phyloP scores from a whole-genome alignment of 2,888 invertebrate species.

The Cantharis nigra region DNA sequence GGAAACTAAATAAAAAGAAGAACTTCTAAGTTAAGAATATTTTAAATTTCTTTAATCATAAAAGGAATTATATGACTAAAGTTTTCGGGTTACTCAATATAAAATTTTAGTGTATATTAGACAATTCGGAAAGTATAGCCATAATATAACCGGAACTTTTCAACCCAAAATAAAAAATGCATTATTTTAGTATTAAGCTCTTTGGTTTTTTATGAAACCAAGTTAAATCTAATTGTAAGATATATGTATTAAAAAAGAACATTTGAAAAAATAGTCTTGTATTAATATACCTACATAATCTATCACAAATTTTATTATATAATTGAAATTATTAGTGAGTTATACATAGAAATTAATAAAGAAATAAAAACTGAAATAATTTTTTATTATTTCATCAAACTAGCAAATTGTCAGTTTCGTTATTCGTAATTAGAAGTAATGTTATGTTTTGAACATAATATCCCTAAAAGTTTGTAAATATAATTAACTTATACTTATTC shows the following conservation, averaged over 20 bases:
- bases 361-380: background rate
- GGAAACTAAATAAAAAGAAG: background rate
- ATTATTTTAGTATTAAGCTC: background rate
- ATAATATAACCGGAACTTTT: background rate
- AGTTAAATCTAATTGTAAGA: background rate
- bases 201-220: background rate
- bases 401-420: background rate
- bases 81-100: background rate
- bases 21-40: background rate
- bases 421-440: background rate
- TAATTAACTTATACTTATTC: slow-evolving; percentile 16
- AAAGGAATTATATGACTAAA: background rate
- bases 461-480: slow-evolving; percentile 4
- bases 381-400: background rate
- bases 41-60: background rate
- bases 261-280: too few relatives aligned
- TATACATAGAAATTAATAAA: background rate
- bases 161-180: background rate
- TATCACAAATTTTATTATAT: background rate
- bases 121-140: background rate
- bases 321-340: background rate
- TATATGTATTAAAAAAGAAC: too few relatives aligned
- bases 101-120: background rate
- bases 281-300: too few relatives aligned
- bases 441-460: background rate